A percentile compares a stretch with the other conserved stretches of the same genome.
These are phyloP conservation scores for Sarcophaga carnaria DNA, from an alignment of 2,888 invertebrate genomes.

Conservation along the genomic window DNA sequence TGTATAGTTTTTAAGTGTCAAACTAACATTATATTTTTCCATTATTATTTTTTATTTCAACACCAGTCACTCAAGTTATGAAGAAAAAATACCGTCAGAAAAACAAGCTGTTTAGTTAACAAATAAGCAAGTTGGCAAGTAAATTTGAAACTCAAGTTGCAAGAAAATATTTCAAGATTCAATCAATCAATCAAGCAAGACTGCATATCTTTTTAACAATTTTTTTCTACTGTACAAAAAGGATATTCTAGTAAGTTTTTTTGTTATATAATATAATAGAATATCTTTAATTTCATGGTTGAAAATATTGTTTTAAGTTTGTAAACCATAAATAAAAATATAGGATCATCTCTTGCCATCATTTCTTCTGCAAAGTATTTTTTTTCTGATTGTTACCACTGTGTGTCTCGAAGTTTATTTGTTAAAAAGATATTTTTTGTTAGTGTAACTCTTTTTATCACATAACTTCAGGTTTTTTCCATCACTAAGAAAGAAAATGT, in stretches of 20 bases:
- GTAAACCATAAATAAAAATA: background rate
- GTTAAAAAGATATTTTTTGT: constrained; percentile 24
- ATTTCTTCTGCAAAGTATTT: background rate
- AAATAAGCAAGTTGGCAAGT: constrained; percentile 7
- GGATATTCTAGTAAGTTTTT: constrained; percentile 53
- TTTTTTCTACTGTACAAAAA: background rate
- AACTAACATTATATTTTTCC: constrained; percentile 28
- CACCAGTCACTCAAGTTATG: constrained; percentile 37
- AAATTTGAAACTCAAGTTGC: background rate
- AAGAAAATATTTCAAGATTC: constrained; percentile 6
- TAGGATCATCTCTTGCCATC: background rate
- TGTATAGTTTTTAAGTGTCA: constrained; percentile 53
- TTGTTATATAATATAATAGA: constrained; percentile 36
- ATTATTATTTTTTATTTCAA: constrained; percentile 30
- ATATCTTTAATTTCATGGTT: constrained; percentile 22
- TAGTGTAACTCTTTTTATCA: constrained; percentile 19
- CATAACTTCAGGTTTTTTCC: constrained; percentile 31
- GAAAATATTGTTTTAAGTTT: constrained; percentile 7
- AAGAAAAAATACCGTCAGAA: constrained; percentile 53
- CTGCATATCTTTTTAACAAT: background rate
- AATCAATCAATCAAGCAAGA: background rate
- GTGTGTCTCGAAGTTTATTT: constrained; percentile 41
- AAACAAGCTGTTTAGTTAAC: constrained; percentile 14
- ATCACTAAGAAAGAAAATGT: background rate
- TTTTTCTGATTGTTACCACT: constrained; percentile 18